A percentile compares a stretch with the other conserved stretches of the same genome.
Conservation (phyloP, 2,888 invertebrate genomes). For the Drosophila koepferae region DNA sequence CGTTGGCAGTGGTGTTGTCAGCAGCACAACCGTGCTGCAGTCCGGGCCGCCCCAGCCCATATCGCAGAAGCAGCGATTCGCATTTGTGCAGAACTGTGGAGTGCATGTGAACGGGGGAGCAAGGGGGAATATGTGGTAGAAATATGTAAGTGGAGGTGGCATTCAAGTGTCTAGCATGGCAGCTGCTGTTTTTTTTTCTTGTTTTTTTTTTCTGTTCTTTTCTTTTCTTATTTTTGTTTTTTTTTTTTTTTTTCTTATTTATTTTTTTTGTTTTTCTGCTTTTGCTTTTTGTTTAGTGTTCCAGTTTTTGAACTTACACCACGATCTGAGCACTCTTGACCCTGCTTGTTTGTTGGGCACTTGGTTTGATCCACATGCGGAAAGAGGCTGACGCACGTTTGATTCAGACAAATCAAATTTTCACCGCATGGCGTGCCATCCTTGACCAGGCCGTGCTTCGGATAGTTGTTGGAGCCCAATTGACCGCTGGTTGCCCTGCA, state of each 20-base stretch:
- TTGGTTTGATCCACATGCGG: constrained; percentile 93
- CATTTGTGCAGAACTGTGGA: constrained; percentile 94
- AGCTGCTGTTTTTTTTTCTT: not conserved
- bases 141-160: constrained; percentile 22
- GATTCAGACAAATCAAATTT: constrained; percentile 96
- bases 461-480: constrained; percentile 88
- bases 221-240: not conserved
- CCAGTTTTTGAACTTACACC: constrained; percentile 90
- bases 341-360: constrained; percentile 95
- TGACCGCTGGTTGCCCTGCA: constrained; percentile 91
- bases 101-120: constrained; percentile 1
- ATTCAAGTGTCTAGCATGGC: constrained; percentile 11
- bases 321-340: constrained; percentile 96
- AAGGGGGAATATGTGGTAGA: constrained; percentile 14
- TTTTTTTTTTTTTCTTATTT: not conserved
- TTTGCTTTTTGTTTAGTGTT: constrained; percentile 11
- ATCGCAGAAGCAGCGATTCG: constrained; percentile 96
- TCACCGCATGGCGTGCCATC: constrained; percentile 98
- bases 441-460: constrained; percentile 94
- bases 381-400: constrained; percentile 94
- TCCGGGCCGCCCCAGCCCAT: constrained; percentile 95
- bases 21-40: constrained; percentile 92
- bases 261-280: not conserved
- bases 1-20: constrained; percentile 87
- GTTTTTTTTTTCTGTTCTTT: too few relatives aligned